phyloP scores from a whole-genome alignment of 2,113 vertebrate genomes.

The Agelaius phoeniceus region DNA sequence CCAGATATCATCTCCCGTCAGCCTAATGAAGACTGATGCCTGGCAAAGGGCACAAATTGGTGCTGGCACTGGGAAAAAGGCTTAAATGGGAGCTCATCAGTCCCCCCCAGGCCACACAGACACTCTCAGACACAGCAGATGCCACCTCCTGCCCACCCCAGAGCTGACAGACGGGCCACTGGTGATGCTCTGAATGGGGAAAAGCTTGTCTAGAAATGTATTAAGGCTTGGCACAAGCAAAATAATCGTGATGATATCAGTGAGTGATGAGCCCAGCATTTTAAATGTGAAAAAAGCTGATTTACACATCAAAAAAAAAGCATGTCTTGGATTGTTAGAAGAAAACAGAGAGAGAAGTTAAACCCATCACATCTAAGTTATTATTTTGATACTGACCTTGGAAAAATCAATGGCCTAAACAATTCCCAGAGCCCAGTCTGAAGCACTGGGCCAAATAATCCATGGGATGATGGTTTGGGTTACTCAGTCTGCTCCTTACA shows the following conservation, averaged over 20 bases:
- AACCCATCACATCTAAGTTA: neutral
- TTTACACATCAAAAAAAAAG: neutral
- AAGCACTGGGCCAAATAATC: neutral
- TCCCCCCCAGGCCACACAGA: neutral
- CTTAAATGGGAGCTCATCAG: neutral
- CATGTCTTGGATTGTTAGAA: neutral
- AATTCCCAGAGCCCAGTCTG: neutral
- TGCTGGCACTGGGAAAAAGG: neutral
- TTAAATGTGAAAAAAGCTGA: neutral
- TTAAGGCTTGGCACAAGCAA: neutral
- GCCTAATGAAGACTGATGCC: conserved; percentile 2
- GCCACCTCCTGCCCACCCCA: neutral
- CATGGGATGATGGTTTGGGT: neutral
- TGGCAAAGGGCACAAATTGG: neutral
- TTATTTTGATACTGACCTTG: neutral
- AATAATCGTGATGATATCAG: neutral
- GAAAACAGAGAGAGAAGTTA: neutral
- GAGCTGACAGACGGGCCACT: neutral
- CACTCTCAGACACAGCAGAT: neutral
- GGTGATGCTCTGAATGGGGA: neutral
- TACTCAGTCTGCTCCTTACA: neutral
- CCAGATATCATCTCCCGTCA: neutral
- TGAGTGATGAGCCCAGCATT: neutral
- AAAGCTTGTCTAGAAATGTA: neutral
- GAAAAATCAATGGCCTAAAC: neutral